phyloP scores from a whole-genome alignment of 2,797 vertebrate species.

The Anableps anableps region DNA sequence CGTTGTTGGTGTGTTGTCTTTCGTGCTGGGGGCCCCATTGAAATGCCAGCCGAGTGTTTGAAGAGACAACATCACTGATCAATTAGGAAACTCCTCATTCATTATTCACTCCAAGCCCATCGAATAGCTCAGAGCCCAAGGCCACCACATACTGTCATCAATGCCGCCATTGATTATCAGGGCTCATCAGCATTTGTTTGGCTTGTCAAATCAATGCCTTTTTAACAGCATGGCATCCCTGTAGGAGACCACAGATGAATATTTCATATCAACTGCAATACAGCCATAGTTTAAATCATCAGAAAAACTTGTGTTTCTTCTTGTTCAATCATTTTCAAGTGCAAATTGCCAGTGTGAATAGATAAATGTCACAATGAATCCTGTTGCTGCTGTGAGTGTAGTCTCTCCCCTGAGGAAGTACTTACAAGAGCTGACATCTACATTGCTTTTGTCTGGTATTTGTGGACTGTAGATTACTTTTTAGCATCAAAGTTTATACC shows the following conservation, averaged over 20 bases:
- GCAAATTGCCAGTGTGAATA: constrained; percentile 16
- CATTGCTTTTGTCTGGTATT: neutral
- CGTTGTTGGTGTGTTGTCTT: constrained; percentile 39
- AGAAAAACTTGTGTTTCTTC: constrained; percentile 38
- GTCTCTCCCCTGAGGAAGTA: neutral
- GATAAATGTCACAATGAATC: constrained; percentile 4
- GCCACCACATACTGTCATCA: constrained; percentile 78
- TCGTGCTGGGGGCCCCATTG: constrained; percentile 56
- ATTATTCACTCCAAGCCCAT: constrained; percentile 78
- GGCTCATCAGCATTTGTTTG: constrained; percentile 82
- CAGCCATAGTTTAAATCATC: constrained; percentile 68
- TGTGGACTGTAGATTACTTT: neutral
- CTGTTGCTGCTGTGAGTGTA: neutral
- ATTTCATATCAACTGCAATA: constrained; percentile 74
- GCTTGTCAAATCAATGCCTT: constrained; percentile 82
- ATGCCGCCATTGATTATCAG: constrained; percentile 81
- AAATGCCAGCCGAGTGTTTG: constrained; percentile 74
- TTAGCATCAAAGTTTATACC: neutral
- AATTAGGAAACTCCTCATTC: constrained; percentile 82
- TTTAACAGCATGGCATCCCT: constrained; percentile 73
- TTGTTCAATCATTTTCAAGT: constrained; percentile 17
- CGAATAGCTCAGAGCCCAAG: constrained; percentile 76
- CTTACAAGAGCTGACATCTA: neutral
- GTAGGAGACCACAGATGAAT: constrained; percentile 77
- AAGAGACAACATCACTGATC: constrained; percentile 76